Percentiles rank a stretch among this genome's conserved stretches.
phyloP scores from a whole-genome alignment of 2,797 vertebrate genomes.

The Schizopygopsis pylzovi region DNA sequence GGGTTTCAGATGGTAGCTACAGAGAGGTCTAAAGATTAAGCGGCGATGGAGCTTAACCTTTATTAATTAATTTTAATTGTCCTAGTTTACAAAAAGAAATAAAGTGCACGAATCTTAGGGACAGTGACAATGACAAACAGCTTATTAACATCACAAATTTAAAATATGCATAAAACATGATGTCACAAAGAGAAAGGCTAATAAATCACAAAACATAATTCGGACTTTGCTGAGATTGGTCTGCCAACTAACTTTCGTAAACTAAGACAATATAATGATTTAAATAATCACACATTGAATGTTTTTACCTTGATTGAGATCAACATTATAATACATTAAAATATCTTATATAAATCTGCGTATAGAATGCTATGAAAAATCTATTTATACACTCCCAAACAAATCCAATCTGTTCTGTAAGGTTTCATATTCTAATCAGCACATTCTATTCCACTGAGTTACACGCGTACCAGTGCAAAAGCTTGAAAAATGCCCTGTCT shows the following conservation, averaged over 20 bases:
- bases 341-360: slow-evolving; percentile 8
- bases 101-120: slow-evolving; percentile 1
- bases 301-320: background rate
- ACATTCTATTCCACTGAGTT: background rate
- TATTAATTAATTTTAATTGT: slow-evolving; percentile 23
- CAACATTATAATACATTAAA: slow-evolving; percentile 13
- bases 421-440: background rate
- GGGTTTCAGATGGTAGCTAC: too few species aligned
- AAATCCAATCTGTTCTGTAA: background rate
- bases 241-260: background rate
- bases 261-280: background rate
- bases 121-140: slow-evolving; percentile 10
- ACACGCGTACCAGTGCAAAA: background rate
- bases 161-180: background rate
- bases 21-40: background rate
- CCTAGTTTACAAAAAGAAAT: slow-evolving; percentile 33
- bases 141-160: background rate
- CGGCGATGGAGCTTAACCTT: background rate
- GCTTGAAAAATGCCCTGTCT: background rate
- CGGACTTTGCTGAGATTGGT: background rate
- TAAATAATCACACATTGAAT: background rate
- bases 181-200: background rate
- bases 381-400: background rate
- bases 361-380: too few species aligned
- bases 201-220: background rate